Base-by-base conservation (phyloP, 2,797 vertebrate genomes). In the Alectoris magna region DNA sequence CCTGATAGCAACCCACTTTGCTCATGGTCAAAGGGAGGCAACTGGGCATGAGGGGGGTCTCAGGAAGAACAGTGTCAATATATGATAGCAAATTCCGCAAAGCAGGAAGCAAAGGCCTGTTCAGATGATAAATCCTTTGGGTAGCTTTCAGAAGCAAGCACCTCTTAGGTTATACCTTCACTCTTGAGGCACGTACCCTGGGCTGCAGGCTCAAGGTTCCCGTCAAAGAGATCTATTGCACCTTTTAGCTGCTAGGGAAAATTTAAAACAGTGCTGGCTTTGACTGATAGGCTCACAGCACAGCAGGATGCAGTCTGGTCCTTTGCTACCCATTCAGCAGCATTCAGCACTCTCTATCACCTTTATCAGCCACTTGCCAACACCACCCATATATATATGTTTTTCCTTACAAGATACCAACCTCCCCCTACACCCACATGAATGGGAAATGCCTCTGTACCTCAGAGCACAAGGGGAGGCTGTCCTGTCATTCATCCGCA, bases 1-100 rank as follows among this genome's bases (percentile, higher is more conserved):
- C 7, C 19, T 76, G 39, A n/a, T 39, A 70, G 59, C 0, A 3
- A 66, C 16, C 24, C 16, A 14, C 8, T 34, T 83, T 0, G 0
- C 27, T 31, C 75, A 63, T 26, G 9, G 21, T 43, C 41, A 84
- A 9, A 11, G 12, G 7, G 9, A 64, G 70, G 49, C 9, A 75
- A 82, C 31, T 3, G 11, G 41, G n/a, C 76, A 7, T 78, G 12
- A 11, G 10, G 41, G 41, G 36, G 31, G 11, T 10, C 29, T 4
- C 51, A 34, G 64, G 23, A 27, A 27, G 31, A 81, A n/a, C 19
- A 27, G 4, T 24, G 8, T 26, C 53, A 64, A 67, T 0, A 1
- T 53, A 10, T 11, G 18, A 77, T 26, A 87, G 15, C 29, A 64
- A 59, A 69, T 23, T 29, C 14, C n/a, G 18, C 14, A 49, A 34